Conservation (phyloP, 2,888 invertebrate species). For the Argyresthia albistria region DNA sequence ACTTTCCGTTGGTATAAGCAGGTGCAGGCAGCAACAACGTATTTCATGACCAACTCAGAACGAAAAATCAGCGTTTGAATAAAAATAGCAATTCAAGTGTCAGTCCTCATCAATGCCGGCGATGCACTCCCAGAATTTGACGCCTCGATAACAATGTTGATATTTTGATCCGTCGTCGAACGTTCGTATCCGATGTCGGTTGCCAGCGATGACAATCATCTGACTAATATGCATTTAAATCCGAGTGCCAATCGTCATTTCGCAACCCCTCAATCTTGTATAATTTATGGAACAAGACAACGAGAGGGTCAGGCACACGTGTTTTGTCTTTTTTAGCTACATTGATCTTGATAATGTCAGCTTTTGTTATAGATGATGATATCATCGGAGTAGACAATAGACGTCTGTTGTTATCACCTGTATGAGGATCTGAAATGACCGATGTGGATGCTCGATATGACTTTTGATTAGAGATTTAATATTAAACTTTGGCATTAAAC, state of each 20-base stretch:
- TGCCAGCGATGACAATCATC: conserved; percentile 46
- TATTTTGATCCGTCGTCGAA: conserved; percentile 18
- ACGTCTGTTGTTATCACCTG: too few species aligned
- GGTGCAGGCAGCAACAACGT: too few species aligned
- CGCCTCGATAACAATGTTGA: conserved; percentile 36
- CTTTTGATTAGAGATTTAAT: too few species aligned
- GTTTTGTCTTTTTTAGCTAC: conserved; percentile 20
- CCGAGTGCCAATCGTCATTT: conserved; percentile 42
- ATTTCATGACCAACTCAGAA: too few species aligned
- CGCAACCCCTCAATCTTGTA: conserved; percentile 36
- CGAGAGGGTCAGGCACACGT: conserved; percentile 20
- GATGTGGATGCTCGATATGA: too few species aligned
- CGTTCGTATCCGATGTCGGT: conserved; percentile 1
- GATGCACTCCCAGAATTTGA: conserved; percentile 24
- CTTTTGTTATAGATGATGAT: background rate
- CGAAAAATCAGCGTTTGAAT: too few species aligned
- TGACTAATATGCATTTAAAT: conserved; percentile 37
- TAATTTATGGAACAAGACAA: conserved; percentile 43
- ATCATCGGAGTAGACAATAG: too few species aligned
- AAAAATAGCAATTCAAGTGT: background rate
- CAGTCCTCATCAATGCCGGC: too few species aligned
- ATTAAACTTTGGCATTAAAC: too few species aligned
- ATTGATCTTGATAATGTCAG: conserved; percentile 13
- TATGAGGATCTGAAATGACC: too few species aligned
- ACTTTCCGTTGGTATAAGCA: too few species aligned